A percentile compares a stretch with the other conserved stretches of the same genome.
These are phyloP conservation scores for Teleogryllus occipitalis DNA, from an alignment of 1,140 invertebrate species.

Conservation along the genomic window DNA sequence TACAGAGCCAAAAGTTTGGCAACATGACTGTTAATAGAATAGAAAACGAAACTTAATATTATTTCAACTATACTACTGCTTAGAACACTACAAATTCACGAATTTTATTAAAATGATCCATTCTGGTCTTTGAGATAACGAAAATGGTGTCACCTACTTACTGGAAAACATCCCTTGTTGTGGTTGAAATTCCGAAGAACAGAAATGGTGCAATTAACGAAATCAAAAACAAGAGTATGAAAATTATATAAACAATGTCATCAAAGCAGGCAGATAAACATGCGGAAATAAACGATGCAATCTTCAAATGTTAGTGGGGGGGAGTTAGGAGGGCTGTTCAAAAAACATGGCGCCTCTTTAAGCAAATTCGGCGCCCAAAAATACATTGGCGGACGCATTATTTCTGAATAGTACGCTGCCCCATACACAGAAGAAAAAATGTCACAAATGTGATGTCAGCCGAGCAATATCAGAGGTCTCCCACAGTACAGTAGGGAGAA, in stretches of 20 bases:
- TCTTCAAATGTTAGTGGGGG: slow-evolving; percentile 20
- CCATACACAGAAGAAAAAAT: slow-evolving; percentile 63
- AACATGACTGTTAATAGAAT: neutral
- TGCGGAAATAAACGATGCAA: slow-evolving; percentile 25
- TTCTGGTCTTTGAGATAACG: slow-evolving; percentile 16
- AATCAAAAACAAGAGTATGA: slow-evolving; percentile 30
- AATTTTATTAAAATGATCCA: slow-evolving; percentile 10
- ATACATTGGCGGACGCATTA: slow-evolving; percentile 42
- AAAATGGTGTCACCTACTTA: slow-evolving; percentile 54
- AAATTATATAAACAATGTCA: slow-evolving; percentile 28
- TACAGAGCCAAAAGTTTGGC: neutral
- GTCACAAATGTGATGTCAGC: slow-evolving; percentile 41
- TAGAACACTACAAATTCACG: slow-evolving; percentile 17
- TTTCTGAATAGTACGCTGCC: slow-evolving; percentile 45
- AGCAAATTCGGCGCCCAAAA: slow-evolving; percentile 46
- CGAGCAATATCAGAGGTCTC: slow-evolving; percentile 25
- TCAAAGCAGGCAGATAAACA: slow-evolving; percentile 27
- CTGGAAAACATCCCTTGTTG: slow-evolving; percentile 69
- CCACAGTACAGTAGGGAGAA: slow-evolving; percentile 7
- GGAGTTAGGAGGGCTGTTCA: slow-evolving; percentile 37
- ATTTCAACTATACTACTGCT: slow-evolving; percentile 22
- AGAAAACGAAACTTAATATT: slow-evolving; percentile 19
- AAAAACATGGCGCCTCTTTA: slow-evolving; percentile 38
- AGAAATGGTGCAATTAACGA: slow-evolving; percentile 65
- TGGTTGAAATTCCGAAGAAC: slow-evolving; percentile 56